These are phyloP conservation scores for Tapirus terrestris DNA, from an alignment of 2,113 vertebrate species.

Conservation along the genomic window DNA sequence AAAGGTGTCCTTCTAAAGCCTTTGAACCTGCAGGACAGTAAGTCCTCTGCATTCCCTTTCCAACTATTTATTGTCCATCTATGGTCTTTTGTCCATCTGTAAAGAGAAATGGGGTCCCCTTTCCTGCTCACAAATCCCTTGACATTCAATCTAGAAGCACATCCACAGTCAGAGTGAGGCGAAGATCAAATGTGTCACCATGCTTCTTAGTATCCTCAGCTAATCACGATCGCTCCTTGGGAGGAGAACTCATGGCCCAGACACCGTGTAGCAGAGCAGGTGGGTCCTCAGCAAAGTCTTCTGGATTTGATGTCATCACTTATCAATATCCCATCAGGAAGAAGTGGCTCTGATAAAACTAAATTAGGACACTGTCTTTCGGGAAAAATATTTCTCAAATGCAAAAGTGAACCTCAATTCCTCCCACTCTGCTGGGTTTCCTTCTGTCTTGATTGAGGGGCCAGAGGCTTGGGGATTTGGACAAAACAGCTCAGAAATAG, in stretches of 20 bases:
- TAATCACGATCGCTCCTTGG: rapidly evolving
- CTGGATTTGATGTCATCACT: rapidly evolving
- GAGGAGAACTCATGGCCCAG: rapidly evolving
- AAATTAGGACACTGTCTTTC: neutral
- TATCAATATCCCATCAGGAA: neutral
- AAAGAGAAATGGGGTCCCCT: neutral
- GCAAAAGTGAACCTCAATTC: neutral
- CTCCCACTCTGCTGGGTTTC: neutral
- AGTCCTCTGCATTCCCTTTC: neutral
- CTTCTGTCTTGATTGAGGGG: neutral
- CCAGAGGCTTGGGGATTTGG: rapidly evolving
- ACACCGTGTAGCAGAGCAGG: rapidly evolving
- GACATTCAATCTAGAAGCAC: rapidly evolving
- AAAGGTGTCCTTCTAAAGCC: neutral
- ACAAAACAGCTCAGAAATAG: neutral
- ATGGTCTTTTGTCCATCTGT: neutral
- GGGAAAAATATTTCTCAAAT: neutral
- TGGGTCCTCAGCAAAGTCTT: neutral
- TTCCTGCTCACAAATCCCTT: neutral
- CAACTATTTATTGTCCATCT: neutral
- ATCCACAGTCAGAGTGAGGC: rapidly evolving
- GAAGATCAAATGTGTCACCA: rapidly evolving
- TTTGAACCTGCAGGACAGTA: rapidly evolving
- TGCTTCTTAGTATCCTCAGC: rapidly evolving
- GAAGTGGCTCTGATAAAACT: neutral